These are phyloP conservation scores for Prunella fulvescens DNA, from an alignment of 2,113 vertebrate species.

Conservation along the genomic window DNA sequence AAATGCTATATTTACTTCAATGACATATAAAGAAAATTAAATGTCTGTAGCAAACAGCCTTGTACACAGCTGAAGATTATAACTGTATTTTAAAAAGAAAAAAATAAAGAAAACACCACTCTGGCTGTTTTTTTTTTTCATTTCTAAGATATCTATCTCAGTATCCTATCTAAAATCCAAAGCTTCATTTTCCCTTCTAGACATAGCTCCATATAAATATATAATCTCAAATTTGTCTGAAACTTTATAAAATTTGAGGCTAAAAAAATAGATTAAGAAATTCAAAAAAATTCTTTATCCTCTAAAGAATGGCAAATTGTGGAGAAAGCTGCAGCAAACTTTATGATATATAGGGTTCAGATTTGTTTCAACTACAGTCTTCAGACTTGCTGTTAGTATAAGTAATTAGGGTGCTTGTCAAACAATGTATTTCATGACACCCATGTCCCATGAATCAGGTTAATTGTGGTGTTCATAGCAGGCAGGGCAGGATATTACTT, in stretches of 20 bases:
- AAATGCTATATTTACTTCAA: neutral
- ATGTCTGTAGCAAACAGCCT: neutral
- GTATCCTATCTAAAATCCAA: neutral
- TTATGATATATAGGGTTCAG: neutral
- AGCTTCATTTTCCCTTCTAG: neutral
- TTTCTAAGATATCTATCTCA: neutral
- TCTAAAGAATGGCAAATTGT: neutral
- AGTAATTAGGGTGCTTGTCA: constrained; percentile 6
- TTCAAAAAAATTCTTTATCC: neutral
- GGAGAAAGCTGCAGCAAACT: neutral
- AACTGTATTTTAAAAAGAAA: neutral
- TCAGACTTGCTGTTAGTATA: neutral
- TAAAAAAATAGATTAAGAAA: neutral
- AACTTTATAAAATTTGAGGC: neutral
- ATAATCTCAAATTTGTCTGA: neutral
- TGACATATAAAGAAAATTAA: neutral
- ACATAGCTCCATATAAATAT: neutral
- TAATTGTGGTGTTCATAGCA: neutral
- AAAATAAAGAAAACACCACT: neutral
- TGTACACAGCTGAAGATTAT: neutral
- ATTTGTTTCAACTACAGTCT: neutral
- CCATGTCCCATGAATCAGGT: neutral
- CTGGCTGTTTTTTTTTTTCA: neutral
- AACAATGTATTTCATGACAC: neutral
- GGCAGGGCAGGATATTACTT: neutral